Base-by-base conservation (phyloP, 2,113 vertebrate genomes). In the Labeo catla region DNA sequence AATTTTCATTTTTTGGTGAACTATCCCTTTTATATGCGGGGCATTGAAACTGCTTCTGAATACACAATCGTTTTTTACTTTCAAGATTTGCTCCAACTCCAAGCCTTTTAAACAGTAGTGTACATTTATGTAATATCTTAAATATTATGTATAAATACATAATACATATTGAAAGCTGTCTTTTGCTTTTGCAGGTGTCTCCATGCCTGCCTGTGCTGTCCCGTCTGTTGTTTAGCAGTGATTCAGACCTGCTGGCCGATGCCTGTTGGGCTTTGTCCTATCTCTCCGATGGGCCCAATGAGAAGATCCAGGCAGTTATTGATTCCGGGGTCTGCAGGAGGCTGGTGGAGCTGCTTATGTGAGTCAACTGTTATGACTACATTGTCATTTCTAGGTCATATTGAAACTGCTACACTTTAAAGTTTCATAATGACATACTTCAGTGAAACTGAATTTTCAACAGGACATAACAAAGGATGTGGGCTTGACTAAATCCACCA, bases 241-340 rank as follows among this genome's bases (percentile, higher is more conserved):
- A 99, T 91, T 96, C 97, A 36, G 98, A 99, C 94, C 92, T 99
- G 91, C 94, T 99, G 92, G 98, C 98, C 47, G 98, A 99, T 16
- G 98, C 98, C 0, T 99, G 98, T 93, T 99, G 98, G 98, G 98
- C 98, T 43, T 95, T 99, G 39, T 99, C 98, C 90, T 99, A 99
- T 92, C 95, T 99, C 80, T 99, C 98, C 0, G 98, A 99, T 81
- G 98, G 98, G 16, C 97, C 98, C 91, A 99, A 99, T 49, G 98
- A 99, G 93, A 99, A 99, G 93, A 99, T 99, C 89, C 98, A 99
- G 91, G 97, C 98, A 0, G 98, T 99, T 86, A 99, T 99, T 59
- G 97, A 99, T 93, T 99, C 98, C 0, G 98, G 98, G 15, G 98
- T 99, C 86, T 99, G 98, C 91, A 95, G 98, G 89, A 96, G 98